Conservation (phyloP, 1,140 invertebrate species). For the Apolygus lucorum region DNA sequence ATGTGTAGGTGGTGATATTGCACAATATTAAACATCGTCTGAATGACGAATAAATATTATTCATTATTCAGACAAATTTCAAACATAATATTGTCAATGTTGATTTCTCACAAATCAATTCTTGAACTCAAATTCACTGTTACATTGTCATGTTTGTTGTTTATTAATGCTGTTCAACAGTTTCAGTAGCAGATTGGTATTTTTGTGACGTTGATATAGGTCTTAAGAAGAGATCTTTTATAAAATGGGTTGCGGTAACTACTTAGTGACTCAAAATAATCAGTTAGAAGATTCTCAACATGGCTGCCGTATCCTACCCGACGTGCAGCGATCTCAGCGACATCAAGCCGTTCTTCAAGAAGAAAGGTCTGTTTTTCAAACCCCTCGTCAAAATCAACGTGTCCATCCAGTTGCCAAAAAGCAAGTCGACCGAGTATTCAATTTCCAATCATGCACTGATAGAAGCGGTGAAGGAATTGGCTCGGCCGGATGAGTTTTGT, state of each 20-base stretch:
- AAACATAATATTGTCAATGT: no score
- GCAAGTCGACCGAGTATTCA: conserved; percentile 68
- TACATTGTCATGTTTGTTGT: neutral
- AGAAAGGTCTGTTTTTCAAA: conserved; percentile 79
- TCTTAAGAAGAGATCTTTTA: neutral
- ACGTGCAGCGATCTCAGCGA: conserved; percentile 60
- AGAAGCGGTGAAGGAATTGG: conserved; percentile 78
- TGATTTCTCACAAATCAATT: no score
- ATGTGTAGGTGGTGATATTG: no score
- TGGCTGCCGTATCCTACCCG: conserved; percentile 42
- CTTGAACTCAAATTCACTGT: no score
- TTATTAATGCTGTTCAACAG: neutral
- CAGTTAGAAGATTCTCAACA: no score
- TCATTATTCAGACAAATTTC: no score
- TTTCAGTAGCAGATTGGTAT: conserved; percentile 1
- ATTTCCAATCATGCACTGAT: conserved; percentile 92
- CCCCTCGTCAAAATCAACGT: conserved; percentile 82
- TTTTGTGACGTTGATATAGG: neutral
- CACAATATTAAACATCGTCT: no score
- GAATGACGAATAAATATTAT: no score
- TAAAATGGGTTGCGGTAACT: conserved; percentile 1
- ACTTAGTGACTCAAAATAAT: no score
- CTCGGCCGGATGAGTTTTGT: conserved; percentile 76
- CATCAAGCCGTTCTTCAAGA: conserved; percentile 65
- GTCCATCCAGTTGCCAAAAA: conserved; percentile 75